A percentile compares a stretch with the other conserved stretches of the same genome.
Conservation (phyloP, 2,888 invertebrate genomes). For the Ptycholaimellus sp. region DNA sequence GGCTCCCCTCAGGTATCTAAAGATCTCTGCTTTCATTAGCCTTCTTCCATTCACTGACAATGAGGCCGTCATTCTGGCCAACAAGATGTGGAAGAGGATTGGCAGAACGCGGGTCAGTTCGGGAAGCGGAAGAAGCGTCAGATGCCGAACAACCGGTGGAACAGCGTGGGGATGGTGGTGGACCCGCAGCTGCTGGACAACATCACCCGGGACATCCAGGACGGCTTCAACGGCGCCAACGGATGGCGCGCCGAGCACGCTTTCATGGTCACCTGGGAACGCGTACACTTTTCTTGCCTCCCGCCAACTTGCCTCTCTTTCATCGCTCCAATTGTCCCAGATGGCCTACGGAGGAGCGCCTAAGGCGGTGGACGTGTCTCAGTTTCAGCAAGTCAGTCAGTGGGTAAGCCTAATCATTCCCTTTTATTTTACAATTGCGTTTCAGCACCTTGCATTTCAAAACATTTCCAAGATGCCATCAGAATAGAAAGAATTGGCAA, state of each 20-base stretch:
- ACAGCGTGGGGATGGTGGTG: slow-evolving; percentile 17
- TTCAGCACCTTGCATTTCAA: slow-evolving; percentile 77
- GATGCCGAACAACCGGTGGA: slow-evolving; percentile 14
- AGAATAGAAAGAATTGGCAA: slow-evolving; percentile 12
- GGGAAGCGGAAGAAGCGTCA: slow-evolving; percentile 12
- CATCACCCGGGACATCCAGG: slow-evolving; percentile 42
- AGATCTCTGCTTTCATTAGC: neutral
- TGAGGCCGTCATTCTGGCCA: neutral
- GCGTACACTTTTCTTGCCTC: too few species aligned
- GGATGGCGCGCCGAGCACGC: slow-evolving; percentile 69
- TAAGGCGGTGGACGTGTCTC: slow-evolving; percentile 13
- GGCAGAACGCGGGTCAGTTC: slow-evolving; percentile 1
- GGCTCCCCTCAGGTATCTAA: too few species aligned
- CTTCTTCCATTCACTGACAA: neutral
- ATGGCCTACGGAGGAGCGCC: slow-evolving; percentile 32
- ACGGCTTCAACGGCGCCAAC: slow-evolving; percentile 61
- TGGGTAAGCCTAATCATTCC: slow-evolving; percentile 9
- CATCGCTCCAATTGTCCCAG: slow-evolving; percentile 38
- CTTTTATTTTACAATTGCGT: neutral
- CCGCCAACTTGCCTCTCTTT: too few species aligned
- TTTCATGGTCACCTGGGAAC: slow-evolving; percentile 66
- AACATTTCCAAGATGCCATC: slow-evolving; percentile 10
- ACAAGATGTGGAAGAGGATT: too few species aligned
- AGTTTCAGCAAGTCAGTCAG: slow-evolving; percentile 17
- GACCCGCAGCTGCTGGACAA: slow-evolving; percentile 16